Conservation (phyloP, 2,113 vertebrate genomes). For the Balaenoptera acutorostrata region DNA sequence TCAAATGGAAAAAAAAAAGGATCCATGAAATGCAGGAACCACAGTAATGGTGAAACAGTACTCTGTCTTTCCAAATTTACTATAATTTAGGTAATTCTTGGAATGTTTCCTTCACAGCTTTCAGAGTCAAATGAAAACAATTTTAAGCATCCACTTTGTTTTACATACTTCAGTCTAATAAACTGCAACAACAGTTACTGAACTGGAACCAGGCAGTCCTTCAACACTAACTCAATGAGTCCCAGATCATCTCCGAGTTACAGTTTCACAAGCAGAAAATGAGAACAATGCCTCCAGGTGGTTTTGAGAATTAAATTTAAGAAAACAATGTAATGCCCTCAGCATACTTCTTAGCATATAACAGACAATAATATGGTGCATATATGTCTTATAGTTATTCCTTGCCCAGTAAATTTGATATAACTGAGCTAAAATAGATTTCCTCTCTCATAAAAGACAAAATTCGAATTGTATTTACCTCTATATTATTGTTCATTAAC, state of each 20-base stretch:
- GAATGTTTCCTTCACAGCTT: background rate
- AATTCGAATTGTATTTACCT: constrained; percentile 82
- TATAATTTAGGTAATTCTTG: background rate
- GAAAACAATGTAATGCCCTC: background rate
- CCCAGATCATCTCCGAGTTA: background rate
- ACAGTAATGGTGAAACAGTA: background rate
- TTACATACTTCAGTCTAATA: background rate
- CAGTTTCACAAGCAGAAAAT: background rate
- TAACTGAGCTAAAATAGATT: background rate
- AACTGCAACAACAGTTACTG: background rate
- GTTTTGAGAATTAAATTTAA: constrained; percentile 17
- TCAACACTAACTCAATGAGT: background rate
- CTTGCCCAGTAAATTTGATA: background rate
- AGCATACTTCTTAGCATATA: background rate
- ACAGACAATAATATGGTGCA: background rate
- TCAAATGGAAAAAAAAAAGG: background rate
- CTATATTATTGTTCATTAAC: constrained; percentile 97
- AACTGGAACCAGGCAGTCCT: background rate
- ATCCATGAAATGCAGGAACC: background rate
- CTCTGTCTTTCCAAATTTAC: background rate
- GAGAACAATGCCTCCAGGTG: background rate
- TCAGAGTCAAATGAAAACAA: background rate
- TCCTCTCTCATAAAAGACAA: background rate
- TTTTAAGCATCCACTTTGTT: constrained; percentile 12
- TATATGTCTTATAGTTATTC: background rate